These are phyloP conservation scores for Nasonia longicornis DNA, from an alignment of 1,140 invertebrate species.

Conservation along the genomic window DNA sequence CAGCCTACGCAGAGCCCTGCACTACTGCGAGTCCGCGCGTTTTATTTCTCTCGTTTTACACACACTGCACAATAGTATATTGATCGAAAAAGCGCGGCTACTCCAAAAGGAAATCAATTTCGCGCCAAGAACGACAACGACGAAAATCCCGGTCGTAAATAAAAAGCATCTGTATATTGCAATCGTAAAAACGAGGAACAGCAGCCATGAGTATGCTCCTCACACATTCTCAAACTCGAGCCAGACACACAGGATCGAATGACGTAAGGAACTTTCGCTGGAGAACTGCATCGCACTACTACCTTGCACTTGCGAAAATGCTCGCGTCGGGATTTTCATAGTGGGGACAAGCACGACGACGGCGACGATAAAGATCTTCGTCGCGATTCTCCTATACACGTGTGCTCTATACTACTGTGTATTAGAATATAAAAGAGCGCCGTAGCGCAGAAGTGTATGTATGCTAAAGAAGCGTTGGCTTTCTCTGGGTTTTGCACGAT, in stretches of 20 bases:
- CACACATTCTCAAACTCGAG: too few relatives aligned
- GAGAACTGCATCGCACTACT: slow-evolving; percentile 45
- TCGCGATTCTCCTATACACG: background rate
- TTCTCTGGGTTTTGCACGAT: slow-evolving; percentile 20
- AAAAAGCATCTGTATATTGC: too few relatives aligned
- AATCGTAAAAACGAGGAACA: too few relatives aligned
- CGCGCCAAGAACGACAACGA: too few relatives aligned
- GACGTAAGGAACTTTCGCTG: slow-evolving; percentile 63
- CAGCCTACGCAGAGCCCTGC: background rate
- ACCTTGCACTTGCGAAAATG: slow-evolving; percentile 63
- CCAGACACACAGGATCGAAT: slow-evolving; percentile 8
- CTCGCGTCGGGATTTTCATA: slow-evolving; percentile 44
- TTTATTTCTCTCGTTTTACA: background rate
- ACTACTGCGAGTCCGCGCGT: background rate
- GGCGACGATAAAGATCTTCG: background rate
- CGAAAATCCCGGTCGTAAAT: too few relatives aligned
- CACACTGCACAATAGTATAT: too few relatives aligned
- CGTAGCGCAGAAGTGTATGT: background rate
- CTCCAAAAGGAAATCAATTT: too few relatives aligned
- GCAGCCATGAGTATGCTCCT: too few relatives aligned
- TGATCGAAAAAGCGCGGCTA: too few relatives aligned
- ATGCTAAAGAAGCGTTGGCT: background rate
- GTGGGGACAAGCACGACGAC: background rate
- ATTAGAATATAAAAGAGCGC: slow-evolving; percentile 17
- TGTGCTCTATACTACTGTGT: background rate